A percentile compares a stretch with the other conserved stretches of the same genome.
These are phyloP conservation scores for Ornithoptera alexandrae DNA, from an alignment of 2,888 invertebrate genomes.

Conservation along the genomic window DNA sequence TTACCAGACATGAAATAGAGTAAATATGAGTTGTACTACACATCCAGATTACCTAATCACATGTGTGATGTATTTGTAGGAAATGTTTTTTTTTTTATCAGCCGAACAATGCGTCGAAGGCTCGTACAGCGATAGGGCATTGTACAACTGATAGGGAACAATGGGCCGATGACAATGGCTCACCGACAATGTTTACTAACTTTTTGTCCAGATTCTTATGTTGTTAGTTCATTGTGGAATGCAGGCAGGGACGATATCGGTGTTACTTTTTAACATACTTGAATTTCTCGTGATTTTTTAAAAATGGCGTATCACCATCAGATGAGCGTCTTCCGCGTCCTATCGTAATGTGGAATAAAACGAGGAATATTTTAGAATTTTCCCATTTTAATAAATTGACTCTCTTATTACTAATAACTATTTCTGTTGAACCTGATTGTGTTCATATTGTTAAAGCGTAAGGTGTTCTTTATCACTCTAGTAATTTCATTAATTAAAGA, in stretches of 20 bases:
- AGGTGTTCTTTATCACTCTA: too few relatives aligned
- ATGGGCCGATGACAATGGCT: conserved; percentile 36
- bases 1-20: not conserved
- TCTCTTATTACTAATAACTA: too few relatives aligned
- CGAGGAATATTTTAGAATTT: too few relatives aligned
- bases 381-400: too few relatives aligned
- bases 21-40: not conserved
- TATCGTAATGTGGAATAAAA: too few relatives aligned
- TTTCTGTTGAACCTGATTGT: too few relatives aligned
- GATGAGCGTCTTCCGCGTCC: too few relatives aligned
- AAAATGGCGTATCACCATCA: too few relatives aligned
- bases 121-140: conserved; percentile 34
- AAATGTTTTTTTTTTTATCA: conserved; percentile 36
- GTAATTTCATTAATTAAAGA: too few relatives aligned
- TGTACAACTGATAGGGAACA: conserved; percentile 46
- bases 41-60: conserved; percentile 25
- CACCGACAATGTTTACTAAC: conserved; percentile 37
- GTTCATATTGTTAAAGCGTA: too few relatives aligned
- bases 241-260: conserved; percentile 1
- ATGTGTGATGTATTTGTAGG: conserved; percentile 27
- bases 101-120: conserved; percentile 40
- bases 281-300: too few relatives aligned
- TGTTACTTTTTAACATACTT: not conserved
- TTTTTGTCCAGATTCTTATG: conserved; percentile 33
- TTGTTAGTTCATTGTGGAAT: conserved; percentile 24